These are phyloP conservation scores for Galerucella nymphaeae DNA, from an alignment of 2,888 invertebrate genomes.

Conservation along the genomic window DNA sequence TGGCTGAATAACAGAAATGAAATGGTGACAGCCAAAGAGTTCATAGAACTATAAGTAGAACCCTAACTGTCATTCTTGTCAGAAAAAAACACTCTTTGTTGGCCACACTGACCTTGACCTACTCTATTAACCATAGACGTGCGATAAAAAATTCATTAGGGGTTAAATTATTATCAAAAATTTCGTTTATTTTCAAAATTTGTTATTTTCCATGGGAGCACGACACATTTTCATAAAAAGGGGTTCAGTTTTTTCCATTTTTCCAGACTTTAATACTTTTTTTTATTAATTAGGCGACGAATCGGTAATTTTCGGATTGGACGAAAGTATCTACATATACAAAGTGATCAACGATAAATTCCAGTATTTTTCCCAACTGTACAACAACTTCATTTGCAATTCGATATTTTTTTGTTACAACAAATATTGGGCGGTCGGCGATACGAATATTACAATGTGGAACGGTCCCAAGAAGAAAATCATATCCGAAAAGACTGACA, in stretches of 20 bases:
- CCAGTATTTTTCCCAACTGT: constrained; percentile 5
- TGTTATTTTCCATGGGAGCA: no score
- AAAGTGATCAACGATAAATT: constrained; percentile 20
- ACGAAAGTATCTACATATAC: constrained; percentile 38
- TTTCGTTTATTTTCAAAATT: no score
- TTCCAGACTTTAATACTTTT: background rate
- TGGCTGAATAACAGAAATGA: no score
- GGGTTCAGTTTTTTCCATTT: background rate
- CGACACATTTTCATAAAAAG: no score
- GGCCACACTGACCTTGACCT: no score
- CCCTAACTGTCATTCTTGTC: no score
- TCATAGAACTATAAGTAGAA: no score
- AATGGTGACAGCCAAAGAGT: no score
- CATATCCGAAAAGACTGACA: constrained; percentile 20
- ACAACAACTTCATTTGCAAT: constrained; percentile 30
- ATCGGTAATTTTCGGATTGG: constrained; percentile 32
- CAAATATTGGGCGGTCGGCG: constrained; percentile 39
- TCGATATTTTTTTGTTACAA: constrained; percentile 39
- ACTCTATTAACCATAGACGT: no score
- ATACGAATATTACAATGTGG: constrained; percentile 37
- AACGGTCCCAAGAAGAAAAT: constrained; percentile 21
- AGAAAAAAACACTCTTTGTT: no score
- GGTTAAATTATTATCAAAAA: no score
- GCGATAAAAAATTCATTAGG: no score
- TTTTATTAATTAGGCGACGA: constrained; percentile 14